Evolutionary conservation across 2,113 vertebrate species (phyloP).

Genomic region (cat (Felis catus)): DNA sequence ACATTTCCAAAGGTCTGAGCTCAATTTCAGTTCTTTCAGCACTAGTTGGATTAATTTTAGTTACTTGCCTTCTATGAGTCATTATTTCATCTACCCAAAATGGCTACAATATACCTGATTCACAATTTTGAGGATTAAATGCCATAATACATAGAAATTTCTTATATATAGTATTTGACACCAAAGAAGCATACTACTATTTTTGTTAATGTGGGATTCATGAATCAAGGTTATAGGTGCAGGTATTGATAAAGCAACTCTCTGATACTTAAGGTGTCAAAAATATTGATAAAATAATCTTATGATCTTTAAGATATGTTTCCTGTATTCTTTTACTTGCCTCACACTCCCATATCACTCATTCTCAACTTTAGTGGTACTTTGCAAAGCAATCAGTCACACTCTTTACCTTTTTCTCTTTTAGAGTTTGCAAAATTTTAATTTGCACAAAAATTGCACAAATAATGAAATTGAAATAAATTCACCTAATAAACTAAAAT

Average conservation of each 20-base stretch:
- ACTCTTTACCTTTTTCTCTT: neutral
- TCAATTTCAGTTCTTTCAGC: neutral
- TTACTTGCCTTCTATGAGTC: neutral
- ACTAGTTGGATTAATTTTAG: neutral
- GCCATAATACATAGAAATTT: neutral
- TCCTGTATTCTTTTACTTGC: neutral
- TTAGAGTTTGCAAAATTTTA: neutral
- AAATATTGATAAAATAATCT: neutral
- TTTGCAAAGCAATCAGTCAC: neutral
- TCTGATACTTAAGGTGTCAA: neutral
- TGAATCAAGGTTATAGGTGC: neutral
- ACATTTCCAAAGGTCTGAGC: neutral
- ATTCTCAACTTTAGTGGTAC: neutral
- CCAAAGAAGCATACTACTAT: neutral
- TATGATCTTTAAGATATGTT: neutral
- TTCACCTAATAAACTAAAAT: neutral
- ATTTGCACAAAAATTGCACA: neutral
- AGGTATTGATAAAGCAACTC: neutral
- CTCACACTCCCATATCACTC: neutral
- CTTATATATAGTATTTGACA: neutral
- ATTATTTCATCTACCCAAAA: neutral
- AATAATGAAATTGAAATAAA: neutral
- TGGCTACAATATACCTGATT: neutral
- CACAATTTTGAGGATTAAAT: neutral
- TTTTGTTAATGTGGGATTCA: neutral